phyloP scores from a whole-genome alignment of 2,113 vertebrate genomes.

The Passer domesticus region DNA sequence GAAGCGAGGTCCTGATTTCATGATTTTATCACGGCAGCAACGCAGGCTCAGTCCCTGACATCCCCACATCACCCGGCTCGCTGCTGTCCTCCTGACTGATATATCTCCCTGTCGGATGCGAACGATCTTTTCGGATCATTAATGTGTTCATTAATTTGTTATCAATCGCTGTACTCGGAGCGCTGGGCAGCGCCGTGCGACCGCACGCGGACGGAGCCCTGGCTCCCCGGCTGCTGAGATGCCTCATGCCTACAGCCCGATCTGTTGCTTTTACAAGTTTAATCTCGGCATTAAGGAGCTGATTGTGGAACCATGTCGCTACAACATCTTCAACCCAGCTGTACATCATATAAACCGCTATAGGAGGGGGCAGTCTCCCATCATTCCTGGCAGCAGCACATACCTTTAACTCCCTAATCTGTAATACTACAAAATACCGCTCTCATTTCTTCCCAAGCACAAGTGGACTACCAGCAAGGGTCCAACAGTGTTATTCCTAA shows the following conservation, averaged over 20 bases:
- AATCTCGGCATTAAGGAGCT: constrained; percentile 77
- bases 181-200: neutral
- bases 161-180: neutral
- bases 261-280: constrained; percentile 76
- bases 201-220: neutral
- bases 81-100: constrained; percentile 10
- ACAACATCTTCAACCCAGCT: constrained; percentile 81
- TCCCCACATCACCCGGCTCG: constrained; percentile 11
- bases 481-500: constrained; percentile 98
- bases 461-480: constrained; percentile 95
- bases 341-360: constrained; percentile 80
- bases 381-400: constrained; percentile 71
- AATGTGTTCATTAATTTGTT: constrained; percentile 57
- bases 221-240: constrained; percentile 22
- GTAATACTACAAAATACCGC: constrained; percentile 75
- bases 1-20: neutral
- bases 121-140: constrained; percentile 54
- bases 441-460: constrained; percentile 72
- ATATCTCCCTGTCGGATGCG: neutral
- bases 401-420: constrained; percentile 78
- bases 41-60: neutral
- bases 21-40: neutral
- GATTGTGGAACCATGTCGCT: constrained; percentile 79
- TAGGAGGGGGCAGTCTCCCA: constrained; percentile 79
- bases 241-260: constrained; percentile 67